phyloP scores from a whole-genome alignment of 1,140 invertebrate genomes.

The Drosophila parvula region DNA sequence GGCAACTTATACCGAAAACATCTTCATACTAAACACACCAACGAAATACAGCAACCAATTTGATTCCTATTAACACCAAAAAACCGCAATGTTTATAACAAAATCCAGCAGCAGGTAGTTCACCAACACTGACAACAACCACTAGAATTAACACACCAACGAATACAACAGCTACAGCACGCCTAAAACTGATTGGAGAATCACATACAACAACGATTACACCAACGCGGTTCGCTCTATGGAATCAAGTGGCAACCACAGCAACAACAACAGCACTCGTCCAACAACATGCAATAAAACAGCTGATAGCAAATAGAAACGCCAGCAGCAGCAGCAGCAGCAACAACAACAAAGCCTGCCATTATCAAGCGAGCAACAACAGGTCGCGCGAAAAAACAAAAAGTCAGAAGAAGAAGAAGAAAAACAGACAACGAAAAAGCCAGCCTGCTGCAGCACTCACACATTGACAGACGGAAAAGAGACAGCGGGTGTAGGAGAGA shows the following conservation, averaged over 20 bases:
- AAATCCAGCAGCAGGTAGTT: neutral
- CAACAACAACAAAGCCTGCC: constrained; percentile 68
- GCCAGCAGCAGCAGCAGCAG: constrained; percentile 33
- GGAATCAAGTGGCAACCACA: constrained; percentile 54
- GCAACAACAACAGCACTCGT: constrained; percentile 45
- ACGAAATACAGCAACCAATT: neutral
- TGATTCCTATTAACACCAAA: constrained; percentile 4
- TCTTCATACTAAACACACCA: neutral
- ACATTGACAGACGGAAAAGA: constrained; percentile 18
- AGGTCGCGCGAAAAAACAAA: constrained; percentile 67
- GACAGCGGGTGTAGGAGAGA: constrained; percentile 29
- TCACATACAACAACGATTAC: constrained; percentile 9
- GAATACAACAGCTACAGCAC: neutral
- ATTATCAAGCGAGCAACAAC: constrained; percentile 79
- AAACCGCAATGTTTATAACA: neutral
- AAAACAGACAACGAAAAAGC: constrained; percentile 54
- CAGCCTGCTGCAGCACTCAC: constrained; percentile 75
- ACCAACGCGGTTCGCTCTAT: constrained; percentile 6
- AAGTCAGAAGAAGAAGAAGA: constrained; percentile 11
- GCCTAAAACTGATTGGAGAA: neutral
- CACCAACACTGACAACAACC: neutral
- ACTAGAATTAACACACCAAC: neutral
- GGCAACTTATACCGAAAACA: neutral
- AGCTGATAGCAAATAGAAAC: constrained; percentile 75
- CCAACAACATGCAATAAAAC: constrained; percentile 77